phyloP scores from a whole-genome alignment of 92 coral and sea anemone genomes.

The Porites cylindrica region DNA sequence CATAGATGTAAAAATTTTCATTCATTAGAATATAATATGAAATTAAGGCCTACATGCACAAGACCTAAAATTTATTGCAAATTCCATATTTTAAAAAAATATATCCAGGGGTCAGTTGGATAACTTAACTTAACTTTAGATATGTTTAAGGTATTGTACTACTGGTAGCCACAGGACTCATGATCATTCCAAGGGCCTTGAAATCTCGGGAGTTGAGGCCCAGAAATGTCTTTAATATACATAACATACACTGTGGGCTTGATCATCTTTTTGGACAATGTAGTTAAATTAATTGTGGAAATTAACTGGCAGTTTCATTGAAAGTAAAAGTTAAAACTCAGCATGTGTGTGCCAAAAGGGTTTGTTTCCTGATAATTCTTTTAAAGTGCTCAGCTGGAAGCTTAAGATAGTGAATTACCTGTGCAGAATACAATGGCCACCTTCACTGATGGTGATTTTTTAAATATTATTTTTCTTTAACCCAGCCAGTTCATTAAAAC shows the following conservation, averaged over 20 bases:
- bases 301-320: background rate
- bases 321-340: slow-evolving; percentile 12
- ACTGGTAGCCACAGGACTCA: slow-evolving; percentile 11
- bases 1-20: background rate
- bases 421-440: slow-evolving; percentile 17
- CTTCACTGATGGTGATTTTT: background rate
- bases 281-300: slow-evolving; percentile 1
- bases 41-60: background rate
- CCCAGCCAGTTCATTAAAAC: background rate
- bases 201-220: background rate
- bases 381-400: background rate
- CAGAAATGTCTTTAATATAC: background rate
- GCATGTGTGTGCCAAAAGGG: slow-evolving; percentile 20
- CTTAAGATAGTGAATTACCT: background rate
- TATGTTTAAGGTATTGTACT: slow-evolving; percentile 8
- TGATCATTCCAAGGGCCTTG: slow-evolving; percentile 14
- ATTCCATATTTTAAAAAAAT: too few species aligned
- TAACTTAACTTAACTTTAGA: background rate
- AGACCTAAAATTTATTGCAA: background rate
- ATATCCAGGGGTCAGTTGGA: too few species aligned
- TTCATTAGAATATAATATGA: background rate
- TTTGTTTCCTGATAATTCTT: slow-evolving; percentile 1
- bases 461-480: background rate
- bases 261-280: background rate
- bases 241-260: slow-evolving; percentile 16